A percentile compares a stretch with the other conserved stretches of the same genome.
Conservation (phyloP, 2,888 invertebrate genomes). For the Cyaniris semiargus region DNA sequence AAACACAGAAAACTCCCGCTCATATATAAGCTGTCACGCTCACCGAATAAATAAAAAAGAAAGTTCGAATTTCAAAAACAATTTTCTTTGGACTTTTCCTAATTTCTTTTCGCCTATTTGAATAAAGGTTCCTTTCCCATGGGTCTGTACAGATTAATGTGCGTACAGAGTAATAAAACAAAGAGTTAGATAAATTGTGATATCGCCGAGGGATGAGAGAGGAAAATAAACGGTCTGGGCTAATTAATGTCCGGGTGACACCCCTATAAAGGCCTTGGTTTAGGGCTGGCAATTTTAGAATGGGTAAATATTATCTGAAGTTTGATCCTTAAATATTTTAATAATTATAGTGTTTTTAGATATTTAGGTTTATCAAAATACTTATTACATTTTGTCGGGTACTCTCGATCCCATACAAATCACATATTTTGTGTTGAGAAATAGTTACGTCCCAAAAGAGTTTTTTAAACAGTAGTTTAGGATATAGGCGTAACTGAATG, state of each 20-base stretch:
- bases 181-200: slow-evolving; percentile 18
- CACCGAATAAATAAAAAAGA: background rate
- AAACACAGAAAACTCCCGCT: background rate
- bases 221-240: background rate
- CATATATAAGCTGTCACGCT: background rate
- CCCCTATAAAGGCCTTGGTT: background rate
- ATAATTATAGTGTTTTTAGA: no score
- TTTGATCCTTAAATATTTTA: no score
- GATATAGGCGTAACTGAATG: no score
- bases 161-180: background rate
- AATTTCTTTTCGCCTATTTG: background rate
- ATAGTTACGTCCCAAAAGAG: no score
- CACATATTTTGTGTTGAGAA: no score
- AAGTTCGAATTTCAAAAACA: background rate
- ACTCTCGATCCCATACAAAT: no score
- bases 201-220: background rate
- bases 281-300: background rate
- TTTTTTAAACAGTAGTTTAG: no score
- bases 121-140: background rate
- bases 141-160: background rate
- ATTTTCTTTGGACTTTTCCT: background rate
- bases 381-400: background rate
- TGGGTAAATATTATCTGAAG: background rate
- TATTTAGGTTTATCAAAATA: background rate
- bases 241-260: background rate